A percentile compares a stretch with the other conserved stretches of the same genome.
These are phyloP conservation scores for Plagiodera versicolora DNA, from an alignment of 2,888 invertebrate genomes.

Conservation along the genomic window DNA sequence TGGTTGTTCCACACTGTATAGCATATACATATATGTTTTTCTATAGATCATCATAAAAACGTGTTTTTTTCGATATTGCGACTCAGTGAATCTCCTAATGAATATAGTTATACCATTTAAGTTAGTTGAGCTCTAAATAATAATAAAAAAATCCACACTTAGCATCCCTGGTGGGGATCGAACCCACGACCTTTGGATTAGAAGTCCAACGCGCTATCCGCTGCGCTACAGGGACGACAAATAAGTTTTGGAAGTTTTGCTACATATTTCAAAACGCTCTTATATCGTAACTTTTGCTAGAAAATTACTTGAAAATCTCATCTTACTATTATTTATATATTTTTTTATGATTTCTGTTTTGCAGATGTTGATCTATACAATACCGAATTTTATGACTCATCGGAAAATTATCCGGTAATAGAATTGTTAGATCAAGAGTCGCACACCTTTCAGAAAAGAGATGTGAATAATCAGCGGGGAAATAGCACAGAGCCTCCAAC, in stretches of 20 bases:
- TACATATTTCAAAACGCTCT: too few relatives aligned
- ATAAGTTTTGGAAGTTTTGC: too few relatives aligned
- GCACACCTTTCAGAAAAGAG: conserved; percentile 32
- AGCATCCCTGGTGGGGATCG: conserved; percentile 80
- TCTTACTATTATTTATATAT: too few relatives aligned
- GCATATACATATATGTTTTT: too few relatives aligned
- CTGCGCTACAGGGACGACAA: conserved; percentile 78
- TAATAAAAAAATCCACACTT: neutral
- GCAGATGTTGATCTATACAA: conserved; percentile 35
- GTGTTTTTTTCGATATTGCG: too few relatives aligned
- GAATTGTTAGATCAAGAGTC: conserved; percentile 23
- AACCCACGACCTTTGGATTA: conserved; percentile 89
- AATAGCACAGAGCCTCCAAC: neutral
- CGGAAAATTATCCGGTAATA: conserved; percentile 22
- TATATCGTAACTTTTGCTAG: too few relatives aligned
- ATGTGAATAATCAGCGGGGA: neutral
- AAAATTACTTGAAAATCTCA: too few relatives aligned
- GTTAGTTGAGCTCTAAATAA: too few relatives aligned
- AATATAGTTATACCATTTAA: too few relatives aligned
- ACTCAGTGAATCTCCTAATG: too few relatives aligned
- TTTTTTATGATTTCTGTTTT: conserved; percentile 19
- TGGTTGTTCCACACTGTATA: too few relatives aligned
- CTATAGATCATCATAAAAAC: too few relatives aligned
- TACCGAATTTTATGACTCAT: conserved; percentile 21
- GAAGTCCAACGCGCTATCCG: conserved; percentile 89